These are phyloP conservation scores for Bimastos eiseni DNA, from an alignment of 2,888 invertebrate species.

Conservation along the genomic window DNA sequence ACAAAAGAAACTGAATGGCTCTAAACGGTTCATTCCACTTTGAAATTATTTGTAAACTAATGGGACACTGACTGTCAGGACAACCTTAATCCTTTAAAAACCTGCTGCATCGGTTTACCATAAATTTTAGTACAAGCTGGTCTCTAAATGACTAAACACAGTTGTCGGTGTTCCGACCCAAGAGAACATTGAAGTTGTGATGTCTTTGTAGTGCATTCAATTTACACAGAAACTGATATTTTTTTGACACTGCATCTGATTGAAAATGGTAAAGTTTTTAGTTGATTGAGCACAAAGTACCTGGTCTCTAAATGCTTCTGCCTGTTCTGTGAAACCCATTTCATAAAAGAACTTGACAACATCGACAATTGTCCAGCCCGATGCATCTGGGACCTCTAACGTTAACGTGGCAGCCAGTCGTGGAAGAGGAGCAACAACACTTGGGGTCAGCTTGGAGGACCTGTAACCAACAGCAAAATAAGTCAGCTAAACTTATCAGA, in stretches of 20 bases:
- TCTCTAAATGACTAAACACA: too few species aligned
- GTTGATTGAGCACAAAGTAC: constrained; percentile 64
- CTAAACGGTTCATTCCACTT: not conserved
- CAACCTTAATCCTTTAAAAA: too few species aligned
- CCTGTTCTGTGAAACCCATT: constrained; percentile 75
- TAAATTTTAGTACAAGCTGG: too few species aligned
- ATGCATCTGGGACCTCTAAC: constrained; percentile 72
- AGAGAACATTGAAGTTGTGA: too few species aligned
- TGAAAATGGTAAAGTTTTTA: too few species aligned
- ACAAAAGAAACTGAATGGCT: constrained; percentile 36
- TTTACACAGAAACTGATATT: not conserved
- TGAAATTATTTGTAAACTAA: not conserved
- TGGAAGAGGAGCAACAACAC: constrained; percentile 33
- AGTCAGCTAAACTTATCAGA: not conserved
- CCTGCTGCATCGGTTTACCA: too few species aligned
- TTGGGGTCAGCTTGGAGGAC: not conserved
- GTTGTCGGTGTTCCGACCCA: too few species aligned
- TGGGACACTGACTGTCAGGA: too few species aligned
- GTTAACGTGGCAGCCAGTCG: constrained; percentile 37
- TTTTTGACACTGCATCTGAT: not conserved
- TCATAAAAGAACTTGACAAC: constrained; percentile 77
- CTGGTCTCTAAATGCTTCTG: constrained; percentile 80
- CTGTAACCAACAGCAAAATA: not conserved
- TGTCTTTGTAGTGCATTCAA: too few species aligned
- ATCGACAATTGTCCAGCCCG: constrained; percentile 80